Base-by-base conservation (phyloP, 2,797 vertebrate species). In the Merluccius polli region DNA sequence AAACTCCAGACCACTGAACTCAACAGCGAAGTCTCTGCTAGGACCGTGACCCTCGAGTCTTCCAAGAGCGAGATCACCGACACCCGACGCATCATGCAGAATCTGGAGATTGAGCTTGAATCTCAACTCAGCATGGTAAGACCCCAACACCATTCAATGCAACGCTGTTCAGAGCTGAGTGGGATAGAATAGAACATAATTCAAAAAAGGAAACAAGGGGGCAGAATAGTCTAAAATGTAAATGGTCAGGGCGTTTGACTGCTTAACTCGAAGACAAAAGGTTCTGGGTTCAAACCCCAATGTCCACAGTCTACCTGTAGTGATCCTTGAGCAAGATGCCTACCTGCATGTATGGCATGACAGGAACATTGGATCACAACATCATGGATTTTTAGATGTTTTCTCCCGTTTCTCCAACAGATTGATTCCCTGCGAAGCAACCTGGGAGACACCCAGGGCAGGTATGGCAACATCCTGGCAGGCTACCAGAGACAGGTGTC, bases 71-170 rank as follows among this genome's bases (percentile, higher is more conserved):
- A 93, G 81, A 0, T 92, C 76, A 89, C 71, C 0, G 83, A 88
- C 12, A 70, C 90, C 77, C 90, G 83, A 67, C 87, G 87, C 10
- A 77, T 80, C 0, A 78, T 95, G 6, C 96, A 97, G 87, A 75
- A 90, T 67, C 90, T 98, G 82, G 93, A 96, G 86, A 97, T 97
- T 0, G 95, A 97, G 73, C 91, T 96, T 74, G 95, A 97, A 80
- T 75, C 94, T 0, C 93, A 96, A 74, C 79, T 90, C 74, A 95
- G 90, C 85, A 95, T 92, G 93, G 96, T 97, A 84, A n/a, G 91
- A 27, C 10, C 8, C 15, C 16, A 15, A 10, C 16, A 71, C 70
- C 4, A 24, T 33, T 70, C 31, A 18, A 35, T 35, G 33, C 70
- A 24, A 11, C 3, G 5, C n/a, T 35, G 6, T 36, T 36, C 70